Evolutionary conservation across 2,888 invertebrate genomes (phyloP).

Genomic region (Siphlonurus alternatus): DNA sequence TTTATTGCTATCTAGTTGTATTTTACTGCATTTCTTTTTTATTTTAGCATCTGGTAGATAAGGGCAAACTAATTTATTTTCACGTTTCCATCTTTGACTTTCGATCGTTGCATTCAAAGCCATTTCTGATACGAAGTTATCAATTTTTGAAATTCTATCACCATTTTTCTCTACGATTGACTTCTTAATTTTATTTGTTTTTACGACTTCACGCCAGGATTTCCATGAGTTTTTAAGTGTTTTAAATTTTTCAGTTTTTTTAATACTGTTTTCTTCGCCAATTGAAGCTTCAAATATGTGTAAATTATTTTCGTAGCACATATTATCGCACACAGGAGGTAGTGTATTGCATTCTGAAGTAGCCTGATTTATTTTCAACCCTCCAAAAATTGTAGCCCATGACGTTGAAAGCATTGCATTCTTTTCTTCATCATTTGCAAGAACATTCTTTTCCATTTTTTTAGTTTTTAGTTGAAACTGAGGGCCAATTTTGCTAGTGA

Average conservation of each 20-base stretch:
- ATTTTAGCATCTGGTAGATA: not conserved
- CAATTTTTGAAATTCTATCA: not conserved
- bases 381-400: not conserved
- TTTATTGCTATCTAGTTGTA: too few relatives aligned
- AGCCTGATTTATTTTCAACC: not conserved
- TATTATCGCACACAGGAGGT: not conserved
- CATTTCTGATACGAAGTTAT: not conserved
- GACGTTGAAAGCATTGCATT: not conserved
- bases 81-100: not conserved
- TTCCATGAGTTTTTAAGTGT: too few relatives aligned
- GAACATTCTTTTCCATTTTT: too few relatives aligned
- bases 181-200: not conserved
- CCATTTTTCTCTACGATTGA: not conserved
- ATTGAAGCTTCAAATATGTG: too few relatives aligned
- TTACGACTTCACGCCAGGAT: not conserved
- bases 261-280: not conserved
- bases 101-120: not conserved
- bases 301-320: too few relatives aligned
- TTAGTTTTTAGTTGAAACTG: too few relatives aligned
- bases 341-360: not conserved
- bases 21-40: not conserved
- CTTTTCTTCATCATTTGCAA: not conserved
- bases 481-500: not conserved
- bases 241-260: not conserved
- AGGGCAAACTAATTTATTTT: not conserved